Base-by-base conservation (phyloP, 2,888 invertebrate genomes). In the Apotomis betuletana region DNA sequence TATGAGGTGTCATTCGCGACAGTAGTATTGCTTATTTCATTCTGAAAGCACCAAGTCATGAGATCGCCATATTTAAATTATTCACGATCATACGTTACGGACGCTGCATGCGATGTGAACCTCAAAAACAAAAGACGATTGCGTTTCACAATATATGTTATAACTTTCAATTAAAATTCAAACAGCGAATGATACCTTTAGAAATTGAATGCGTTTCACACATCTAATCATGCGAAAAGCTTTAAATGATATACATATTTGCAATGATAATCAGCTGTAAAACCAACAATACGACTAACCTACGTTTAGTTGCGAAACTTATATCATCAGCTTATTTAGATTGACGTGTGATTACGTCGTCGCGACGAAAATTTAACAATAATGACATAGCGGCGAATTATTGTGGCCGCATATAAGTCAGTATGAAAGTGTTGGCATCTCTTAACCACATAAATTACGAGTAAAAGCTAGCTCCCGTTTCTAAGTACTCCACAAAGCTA, bases 391-490 rank as follows among this genome's bases (percentile, higher is more conserved):
- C 46, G 59, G 38, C 72, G 72, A 63, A 68, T 75, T 79, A 83
- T 78, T 77, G 77, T 75, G 79, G 83, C 82, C 81, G 77, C 82
- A 83, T 78, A 80, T 84, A 83, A 84, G 79, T 58, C 81, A 80
- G 79, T 81, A 83, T 82, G 83, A 85, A 84, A 85, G 84, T 80
- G 82, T 75, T 79, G 83, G 85, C 83, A 82, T 85, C 78, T 84
- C 78, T 80, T 82, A 87, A 90, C 86, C 85, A 86, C 87, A 89
- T 86, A 86, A 83, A 88, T 87, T 86, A 86, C 85, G 80, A 90
- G 92, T 92, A 92, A 93, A 92, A 93, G 92, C 85, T 84, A 83
- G 84, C 83, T 91, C 89, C 89, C 85, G 84, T 89, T 84, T 84
- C 83, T 79, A 81, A 83, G 84, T 82, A 83, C 78, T 77, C 79